Conservation (phyloP, 1,140 invertebrate genomes). For the Drosophila albomicans region DNA sequence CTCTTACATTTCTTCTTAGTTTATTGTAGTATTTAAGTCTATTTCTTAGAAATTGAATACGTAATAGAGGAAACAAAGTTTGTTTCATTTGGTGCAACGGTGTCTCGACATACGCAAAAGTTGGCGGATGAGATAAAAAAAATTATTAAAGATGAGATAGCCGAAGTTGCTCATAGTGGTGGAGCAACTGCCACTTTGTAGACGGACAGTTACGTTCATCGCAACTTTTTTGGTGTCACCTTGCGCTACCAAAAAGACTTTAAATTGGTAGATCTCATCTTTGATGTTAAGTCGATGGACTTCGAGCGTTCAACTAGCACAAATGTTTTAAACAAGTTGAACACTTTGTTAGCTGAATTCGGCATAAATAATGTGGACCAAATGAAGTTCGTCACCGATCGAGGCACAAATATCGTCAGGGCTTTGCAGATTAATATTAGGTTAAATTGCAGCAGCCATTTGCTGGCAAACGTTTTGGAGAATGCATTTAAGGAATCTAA, state of each 20-base stretch:
- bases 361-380: slow-evolving; percentile 3
- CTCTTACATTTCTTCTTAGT: too few relatives aligned
- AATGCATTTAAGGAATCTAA: too few relatives aligned
- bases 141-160: too few relatives aligned
- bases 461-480: slow-evolving; percentile 7
- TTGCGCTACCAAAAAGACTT: not conserved
- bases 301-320: slow-evolving; percentile 18
- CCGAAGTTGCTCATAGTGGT: not conserved
- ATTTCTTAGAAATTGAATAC: too few relatives aligned
- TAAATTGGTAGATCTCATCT: not conserved
- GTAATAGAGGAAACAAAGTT: too few relatives aligned
- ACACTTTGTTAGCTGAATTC: not conserved
- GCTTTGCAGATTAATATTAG: too few relatives aligned
- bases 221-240: not conserved
- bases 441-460: slow-evolving; percentile 17
- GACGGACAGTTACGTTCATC: not conserved
- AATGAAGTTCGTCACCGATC: too few relatives aligned
- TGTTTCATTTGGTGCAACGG: too few relatives aligned
- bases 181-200: not conserved
- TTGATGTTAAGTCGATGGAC: slow-evolving; percentile 2
- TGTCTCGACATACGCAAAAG: too few relatives aligned
- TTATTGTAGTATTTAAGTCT: too few relatives aligned
- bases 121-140: too few relatives aligned
- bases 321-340: not conserved
- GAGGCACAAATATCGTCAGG: too few relatives aligned